Evolutionary conservation across 2,797 vertebrate genomes (phyloP), one percentile per base, ranked within the genome.

Genomic region (Acrocephalus scirpaceus): DNA sequence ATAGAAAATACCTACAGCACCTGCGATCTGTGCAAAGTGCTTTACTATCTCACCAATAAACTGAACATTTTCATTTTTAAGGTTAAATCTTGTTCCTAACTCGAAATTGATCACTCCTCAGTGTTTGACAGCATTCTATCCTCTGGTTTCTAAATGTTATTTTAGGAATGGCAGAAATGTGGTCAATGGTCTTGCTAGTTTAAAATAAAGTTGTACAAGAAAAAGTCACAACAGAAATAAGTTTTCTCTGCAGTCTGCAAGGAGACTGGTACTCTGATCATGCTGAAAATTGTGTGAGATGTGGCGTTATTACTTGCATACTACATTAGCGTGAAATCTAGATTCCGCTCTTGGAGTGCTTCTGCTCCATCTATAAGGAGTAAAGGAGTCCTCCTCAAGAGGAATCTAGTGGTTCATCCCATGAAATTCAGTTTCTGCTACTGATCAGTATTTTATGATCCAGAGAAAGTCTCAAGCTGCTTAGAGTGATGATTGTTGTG

Each of bases 251-350:
- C 13, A 81, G 48, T 47, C 67, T 79, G 16, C 34, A 54, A 50
- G 82, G 62, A 73, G 62, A 15, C 20, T 0, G 3, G 10, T 76
- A 21, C 40, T 71, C 54, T 53, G 36, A 47, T 71, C 29, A 80
- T 65, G 17, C 23, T 80, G 47, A 80, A 83, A 86, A 58, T 78
- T 26, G 1, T 42, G 9, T 60, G 75, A 91, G 18, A 15, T 10
- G 0, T 66, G 32, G 25, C 29, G 15, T 57, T 73, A 29, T n/a
- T 61, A 26, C 7, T 61, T 47, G 23, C 29, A 26, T 0, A 1
- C 11, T 54, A n/a, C 2, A 0, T 23, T 44, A 47, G 7, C 36
- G 32, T 42, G 60, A 47, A 65, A 62, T 74, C 61, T 34, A 32
- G 22, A 16, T 82, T 79, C 54, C 51, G 23, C 42, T 71, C 11